Evolutionary conservation across 2,797 vertebrate species (phyloP).

Genomic region (Alca torda): DNA sequence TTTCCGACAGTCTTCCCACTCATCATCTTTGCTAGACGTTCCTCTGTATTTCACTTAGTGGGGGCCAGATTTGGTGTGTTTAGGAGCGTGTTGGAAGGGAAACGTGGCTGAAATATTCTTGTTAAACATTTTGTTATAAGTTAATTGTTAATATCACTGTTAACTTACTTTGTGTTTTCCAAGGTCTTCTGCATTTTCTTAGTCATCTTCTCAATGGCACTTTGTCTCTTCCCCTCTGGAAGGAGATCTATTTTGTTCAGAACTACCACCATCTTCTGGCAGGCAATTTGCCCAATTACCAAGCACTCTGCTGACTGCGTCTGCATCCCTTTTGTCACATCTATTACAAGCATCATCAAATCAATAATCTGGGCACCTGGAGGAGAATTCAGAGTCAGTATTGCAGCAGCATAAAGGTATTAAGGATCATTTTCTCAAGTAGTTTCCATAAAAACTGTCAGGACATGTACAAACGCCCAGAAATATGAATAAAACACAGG

Average conservation of each 20-base stretch:
- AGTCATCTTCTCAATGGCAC: constrained; percentile 92
- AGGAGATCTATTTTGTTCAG: constrained; percentile 95
- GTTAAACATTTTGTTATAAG: not conserved
- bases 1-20: not conserved
- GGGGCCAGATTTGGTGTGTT: not conserved
- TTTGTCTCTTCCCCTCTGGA: constrained; percentile 86
- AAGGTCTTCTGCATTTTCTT: constrained; percentile 96
- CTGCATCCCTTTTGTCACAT: constrained; percentile 97
- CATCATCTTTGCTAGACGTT: not conserved
- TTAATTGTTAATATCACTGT: not conserved
- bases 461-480: not conserved
- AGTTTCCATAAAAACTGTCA: not conserved
- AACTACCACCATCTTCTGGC: constrained; percentile 92
- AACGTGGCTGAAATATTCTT: not conserved
- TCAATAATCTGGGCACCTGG: constrained; percentile 98
- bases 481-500: not conserved
- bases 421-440: not conserved
- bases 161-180: constrained; percentile 90
- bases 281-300: constrained; percentile 95
- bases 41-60: not conserved
- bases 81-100: not conserved
- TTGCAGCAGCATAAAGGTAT: not conserved
- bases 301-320: constrained; percentile 98
- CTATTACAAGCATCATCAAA: constrained; percentile 97
- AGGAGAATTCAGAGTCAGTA: constrained; percentile 41